phyloP scores from a whole-genome alignment of 1,140 invertebrate species.

The Trachelipus rathkii region DNA sequence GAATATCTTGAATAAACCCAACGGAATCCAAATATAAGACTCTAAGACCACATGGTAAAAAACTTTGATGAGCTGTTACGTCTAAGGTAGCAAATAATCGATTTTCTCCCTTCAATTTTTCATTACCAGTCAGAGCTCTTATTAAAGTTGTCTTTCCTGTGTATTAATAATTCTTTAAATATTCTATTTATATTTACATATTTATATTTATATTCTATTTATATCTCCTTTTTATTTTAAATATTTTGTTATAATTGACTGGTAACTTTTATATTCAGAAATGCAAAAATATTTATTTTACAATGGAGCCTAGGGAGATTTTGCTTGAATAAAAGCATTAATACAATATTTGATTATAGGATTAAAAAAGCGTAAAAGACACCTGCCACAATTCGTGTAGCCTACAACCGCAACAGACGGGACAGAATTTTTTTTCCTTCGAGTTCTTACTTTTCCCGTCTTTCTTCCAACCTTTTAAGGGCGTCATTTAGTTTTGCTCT shows the following conservation, averaged over 20 bases:
- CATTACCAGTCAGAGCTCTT: conserved; percentile 68
- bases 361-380: too few species aligned
- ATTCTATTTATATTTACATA: too few species aligned
- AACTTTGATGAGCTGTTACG: conserved; percentile 70
- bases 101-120: conserved; percentile 64
- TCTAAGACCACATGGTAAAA: conserved; percentile 63
- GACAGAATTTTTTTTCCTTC: conserved; percentile 58
- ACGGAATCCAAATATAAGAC: conserved; percentile 81
- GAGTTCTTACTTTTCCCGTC: conserved; percentile 58
- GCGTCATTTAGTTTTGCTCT: conserved; percentile 51
- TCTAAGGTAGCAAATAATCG: conserved; percentile 86
- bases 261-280: not conserved
- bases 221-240: not conserved
- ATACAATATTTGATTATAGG: too few species aligned
- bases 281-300: not conserved
- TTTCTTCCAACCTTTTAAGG: not conserved
- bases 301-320: too few species aligned
- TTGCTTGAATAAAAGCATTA: too few species aligned
- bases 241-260: not conserved
- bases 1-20: conserved; percentile 86
- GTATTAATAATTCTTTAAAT: not conserved
- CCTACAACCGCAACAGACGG: conserved; percentile 77
- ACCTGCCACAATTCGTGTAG: conserved; percentile 75
- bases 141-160: conserved; percentile 66
- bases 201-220: too few species aligned